These are phyloP conservation scores for Hippoglossus hippoglossus DNA, from an alignment of 2,797 vertebrate species.

Conservation along the genomic window DNA sequence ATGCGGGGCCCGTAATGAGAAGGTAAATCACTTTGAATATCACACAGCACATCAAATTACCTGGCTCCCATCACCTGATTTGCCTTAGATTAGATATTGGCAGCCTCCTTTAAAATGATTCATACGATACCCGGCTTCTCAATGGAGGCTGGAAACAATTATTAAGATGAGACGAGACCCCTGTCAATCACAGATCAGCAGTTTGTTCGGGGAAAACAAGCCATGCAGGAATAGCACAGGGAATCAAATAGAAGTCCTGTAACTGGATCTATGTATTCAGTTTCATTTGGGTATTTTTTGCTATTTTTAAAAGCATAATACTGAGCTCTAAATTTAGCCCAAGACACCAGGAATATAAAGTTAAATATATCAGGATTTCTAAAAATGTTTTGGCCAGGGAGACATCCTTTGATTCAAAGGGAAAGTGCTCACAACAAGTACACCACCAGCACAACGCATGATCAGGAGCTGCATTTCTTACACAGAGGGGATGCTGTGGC, in stretches of 20 bases:
- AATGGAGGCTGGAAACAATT: conserved; percentile 39
- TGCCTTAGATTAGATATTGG: conserved; percentile 54
- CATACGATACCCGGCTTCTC: conserved; percentile 44
- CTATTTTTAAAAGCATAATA: conserved; percentile 43
- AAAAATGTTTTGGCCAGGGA: conserved; percentile 32
- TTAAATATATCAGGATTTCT: conserved; percentile 55
- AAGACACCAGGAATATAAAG: conserved; percentile 43
- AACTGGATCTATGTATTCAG: conserved; percentile 8
- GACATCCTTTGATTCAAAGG: conserved; percentile 44
- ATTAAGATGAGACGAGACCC: conserved; percentile 35
- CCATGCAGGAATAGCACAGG: conserved; percentile 18
- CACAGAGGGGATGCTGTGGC: conserved; percentile 25
- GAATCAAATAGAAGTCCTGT: conserved; percentile 1
- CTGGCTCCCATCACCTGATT: conserved; percentile 48
- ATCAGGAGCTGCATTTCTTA: conserved; percentile 9
- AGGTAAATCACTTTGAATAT: conserved; percentile 66
- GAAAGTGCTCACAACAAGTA: conserved; percentile 15
- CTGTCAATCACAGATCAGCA: conserved; percentile 61
- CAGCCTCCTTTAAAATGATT: conserved; percentile 58
- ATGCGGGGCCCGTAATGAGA: conserved; percentile 1
- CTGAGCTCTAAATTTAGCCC: conserved; percentile 44
- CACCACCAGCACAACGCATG: conserved; percentile 1
- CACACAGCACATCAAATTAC: conserved; percentile 48
- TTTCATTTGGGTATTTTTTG: conserved; percentile 43
- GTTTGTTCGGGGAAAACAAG: conserved; percentile 41